phyloP scores from a whole-genome alignment of 2,113 vertebrate genomes.

The Guaruba guarouba region DNA sequence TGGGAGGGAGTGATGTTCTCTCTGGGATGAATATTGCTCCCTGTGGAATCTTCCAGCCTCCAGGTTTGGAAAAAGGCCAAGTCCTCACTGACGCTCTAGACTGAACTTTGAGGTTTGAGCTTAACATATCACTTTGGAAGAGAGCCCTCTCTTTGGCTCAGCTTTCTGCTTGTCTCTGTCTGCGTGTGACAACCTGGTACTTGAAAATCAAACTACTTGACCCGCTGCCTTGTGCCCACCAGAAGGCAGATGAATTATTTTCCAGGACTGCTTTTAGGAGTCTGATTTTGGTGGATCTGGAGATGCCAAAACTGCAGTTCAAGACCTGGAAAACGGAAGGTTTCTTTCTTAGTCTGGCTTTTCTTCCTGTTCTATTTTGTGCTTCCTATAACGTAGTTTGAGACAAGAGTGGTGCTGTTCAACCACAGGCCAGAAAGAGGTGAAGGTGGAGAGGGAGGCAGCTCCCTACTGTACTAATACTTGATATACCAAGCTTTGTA shows the following conservation, averaged over 20 bases:
- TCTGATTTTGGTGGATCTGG: neutral
- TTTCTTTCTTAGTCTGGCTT: neutral
- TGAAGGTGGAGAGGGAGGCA: neutral
- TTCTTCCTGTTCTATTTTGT: neutral
- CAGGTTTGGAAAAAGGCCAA: neutral
- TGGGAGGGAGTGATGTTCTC: neutral
- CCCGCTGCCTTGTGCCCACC: neutral
- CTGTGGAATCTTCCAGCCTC: neutral
- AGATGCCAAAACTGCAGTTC: neutral
- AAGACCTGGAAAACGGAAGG: neutral
- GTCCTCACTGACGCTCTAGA: neutral
- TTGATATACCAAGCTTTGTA: neutral
- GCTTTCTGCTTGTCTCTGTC: neutral
- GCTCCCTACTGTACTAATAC: neutral
- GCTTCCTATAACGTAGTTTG: neutral
- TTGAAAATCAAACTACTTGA: slow-evolving; percentile 41
- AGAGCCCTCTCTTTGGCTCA: neutral
- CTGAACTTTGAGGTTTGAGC: neutral
- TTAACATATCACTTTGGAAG: neutral
- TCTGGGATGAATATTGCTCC: accelerated
- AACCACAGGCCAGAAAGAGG: neutral
- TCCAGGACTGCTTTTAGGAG: neutral
- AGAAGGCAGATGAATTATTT: neutral
- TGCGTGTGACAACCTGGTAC: slow-evolving; percentile 28
- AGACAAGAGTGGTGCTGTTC: neutral